phyloP scores from a whole-genome alignment of 2,113 vertebrate genomes.

The Hypanus sabinus region DNA sequence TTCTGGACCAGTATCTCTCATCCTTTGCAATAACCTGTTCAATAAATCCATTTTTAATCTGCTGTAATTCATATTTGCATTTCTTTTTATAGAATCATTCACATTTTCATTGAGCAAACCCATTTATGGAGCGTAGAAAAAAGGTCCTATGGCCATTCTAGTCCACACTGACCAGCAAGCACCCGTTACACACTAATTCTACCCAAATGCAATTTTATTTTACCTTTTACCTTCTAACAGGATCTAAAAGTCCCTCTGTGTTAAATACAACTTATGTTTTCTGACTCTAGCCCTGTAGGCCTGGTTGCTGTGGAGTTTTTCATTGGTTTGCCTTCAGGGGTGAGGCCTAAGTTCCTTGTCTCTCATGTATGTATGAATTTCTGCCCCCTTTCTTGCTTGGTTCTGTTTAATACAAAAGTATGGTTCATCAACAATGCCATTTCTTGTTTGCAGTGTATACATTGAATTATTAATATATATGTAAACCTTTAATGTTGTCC shows the following conservation, averaged over 20 bases:
- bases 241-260: not conserved
- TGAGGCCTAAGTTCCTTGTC: not conserved
- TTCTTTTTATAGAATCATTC: not conserved
- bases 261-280: not conserved
- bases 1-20: too few species aligned
- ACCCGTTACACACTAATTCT: too few species aligned
- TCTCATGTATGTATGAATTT: not conserved
- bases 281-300: not conserved
- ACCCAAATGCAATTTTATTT: too few species aligned
- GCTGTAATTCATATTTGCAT: not conserved
- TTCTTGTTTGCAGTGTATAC: not conserved
- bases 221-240: not conserved
- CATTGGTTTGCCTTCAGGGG: not conserved
- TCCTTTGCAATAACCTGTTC: not conserved
- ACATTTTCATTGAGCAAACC: not conserved
- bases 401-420: not conserved
- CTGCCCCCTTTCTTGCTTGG: not conserved
- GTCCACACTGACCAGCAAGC: too few species aligned
- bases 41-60: not conserved
- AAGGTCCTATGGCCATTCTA: too few species aligned
- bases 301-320: not conserved
- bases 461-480: not conserved
- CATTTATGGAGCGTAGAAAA: too few species aligned
- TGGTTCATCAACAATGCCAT: not conserved
- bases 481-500: too few species aligned